Base-by-base conservation (phyloP, 2,797 vertebrate species). In the Anisognathus igniventris region DNA sequence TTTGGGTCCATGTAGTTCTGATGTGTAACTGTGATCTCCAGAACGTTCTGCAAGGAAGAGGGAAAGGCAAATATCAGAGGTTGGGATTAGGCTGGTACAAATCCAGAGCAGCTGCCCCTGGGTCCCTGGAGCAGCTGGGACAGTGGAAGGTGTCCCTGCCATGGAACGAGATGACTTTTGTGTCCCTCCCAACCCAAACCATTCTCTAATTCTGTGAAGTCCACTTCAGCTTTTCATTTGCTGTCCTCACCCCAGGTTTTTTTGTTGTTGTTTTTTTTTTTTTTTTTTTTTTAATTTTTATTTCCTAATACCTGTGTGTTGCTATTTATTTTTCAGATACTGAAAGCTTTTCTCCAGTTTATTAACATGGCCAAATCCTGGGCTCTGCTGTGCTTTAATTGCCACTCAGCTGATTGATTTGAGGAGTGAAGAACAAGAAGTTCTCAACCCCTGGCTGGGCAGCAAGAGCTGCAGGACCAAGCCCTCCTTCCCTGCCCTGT, bases 1-100 rank as follows among this genome's bases (percentile, higher is more conserved):
- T 98, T 98, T 15, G 98, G 98, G 79, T 99, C 98, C 1, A 0
- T 83, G 94, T 98, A 99, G 18, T 96, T 97, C 1, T n/a, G 56
- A 10, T 97, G 93, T 6, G 35, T 42, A 17, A 96, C 96, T 0
- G 40, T 72, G 92, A 99, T 97, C 5, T 62, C 95, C 92, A 99
- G 76, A 24, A 37, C 4, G 10, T 48, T 95, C 99, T 99, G 94
- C 31, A 83, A 93, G 14, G 16, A 64, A 45, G 40, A 75, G 27
- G 7, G 4, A 16, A 9, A 23, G 6, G 4, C 5, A 31, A 19
- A 35, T 0, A 1, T 6, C 5, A 0, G 42, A n/a, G 44, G 0
- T 5, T 47, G 53, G 22, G 31, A 1, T 60, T 5, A 4, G 33
- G 4, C 4, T 15, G 53, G 10, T 6, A 10, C 8, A 10, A 13